These are phyloP conservation scores for Columba janthina DNA, from an alignment of 2,113 vertebrate genomes.

Conservation along the genomic window DNA sequence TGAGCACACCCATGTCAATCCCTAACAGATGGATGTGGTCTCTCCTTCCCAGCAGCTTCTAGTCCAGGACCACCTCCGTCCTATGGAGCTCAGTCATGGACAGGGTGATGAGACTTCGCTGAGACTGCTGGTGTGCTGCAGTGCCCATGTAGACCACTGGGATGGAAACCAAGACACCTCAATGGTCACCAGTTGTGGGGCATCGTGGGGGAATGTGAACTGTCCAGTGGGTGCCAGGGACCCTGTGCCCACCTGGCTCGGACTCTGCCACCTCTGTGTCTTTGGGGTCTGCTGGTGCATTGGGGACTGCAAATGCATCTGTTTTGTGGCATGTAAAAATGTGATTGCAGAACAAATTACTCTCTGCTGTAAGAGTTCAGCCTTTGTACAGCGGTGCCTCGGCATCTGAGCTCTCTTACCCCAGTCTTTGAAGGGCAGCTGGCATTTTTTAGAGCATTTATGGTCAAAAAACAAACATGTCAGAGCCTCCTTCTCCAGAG, in stretches of 20 bases:
- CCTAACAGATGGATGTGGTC: background rate
- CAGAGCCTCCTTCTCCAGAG: background rate
- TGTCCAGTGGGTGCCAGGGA: background rate
- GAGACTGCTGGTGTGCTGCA: rapidly evolving
- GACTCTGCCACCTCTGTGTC: background rate
- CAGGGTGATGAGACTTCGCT: background rate
- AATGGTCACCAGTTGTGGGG: rapidly evolving
- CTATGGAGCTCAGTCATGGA: background rate
- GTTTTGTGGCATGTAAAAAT: background rate
- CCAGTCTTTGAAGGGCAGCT: background rate
- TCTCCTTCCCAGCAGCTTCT: background rate
- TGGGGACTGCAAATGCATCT: background rate
- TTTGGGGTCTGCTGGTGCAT: background rate
- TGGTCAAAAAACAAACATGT: rapidly evolving
- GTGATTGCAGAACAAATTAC: background rate
- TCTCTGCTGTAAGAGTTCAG: background rate
- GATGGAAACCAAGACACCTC: background rate
- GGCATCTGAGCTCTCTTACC: background rate
- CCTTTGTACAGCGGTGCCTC: background rate
- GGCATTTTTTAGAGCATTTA: background rate
- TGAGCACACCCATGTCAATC: rapidly evolving
- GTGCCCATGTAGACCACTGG: rapidly evolving
- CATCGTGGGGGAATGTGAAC: background rate
- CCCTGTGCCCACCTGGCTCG: background rate
- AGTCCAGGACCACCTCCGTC: background rate